Evolutionary conservation across 2,888 invertebrate genomes (phyloP).

Genomic region (Hypercompe scribonia): DNA sequence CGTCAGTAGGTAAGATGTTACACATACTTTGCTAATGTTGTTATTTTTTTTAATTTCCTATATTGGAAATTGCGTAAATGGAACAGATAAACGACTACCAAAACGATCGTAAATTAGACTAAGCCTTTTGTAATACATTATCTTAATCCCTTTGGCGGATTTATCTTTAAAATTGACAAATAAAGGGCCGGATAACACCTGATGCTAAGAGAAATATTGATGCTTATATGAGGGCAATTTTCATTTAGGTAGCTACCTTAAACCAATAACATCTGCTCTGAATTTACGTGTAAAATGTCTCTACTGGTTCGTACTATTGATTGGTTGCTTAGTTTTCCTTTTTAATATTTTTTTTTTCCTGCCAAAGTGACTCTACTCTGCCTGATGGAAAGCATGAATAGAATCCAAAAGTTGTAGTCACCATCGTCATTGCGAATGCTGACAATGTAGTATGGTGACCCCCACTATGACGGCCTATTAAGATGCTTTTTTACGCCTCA

Average conservation of each 20-base stretch:
- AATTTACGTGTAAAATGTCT: background rate
- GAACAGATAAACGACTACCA: background rate
- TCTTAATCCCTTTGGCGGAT: background rate
- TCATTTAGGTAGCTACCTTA: background rate
- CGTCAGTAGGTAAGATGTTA: too few relatives aligned
- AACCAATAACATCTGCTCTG: background rate
- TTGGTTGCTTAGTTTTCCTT: too few relatives aligned
- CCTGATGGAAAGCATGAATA: too few relatives aligned
- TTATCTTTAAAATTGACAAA: background rate
- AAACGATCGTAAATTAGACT: background rate
- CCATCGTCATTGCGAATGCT: too few relatives aligned
- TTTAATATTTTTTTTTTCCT: too few relatives aligned
- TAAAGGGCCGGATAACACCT: background rate
- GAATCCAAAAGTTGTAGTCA: too few relatives aligned
- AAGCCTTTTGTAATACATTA: background rate
- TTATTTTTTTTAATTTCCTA: too few relatives aligned
- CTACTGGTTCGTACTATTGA: background rate
- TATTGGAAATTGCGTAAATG: background rate
- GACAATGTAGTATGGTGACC: too few relatives aligned
- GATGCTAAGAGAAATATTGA: background rate
- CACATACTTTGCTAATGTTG: too few relatives aligned
- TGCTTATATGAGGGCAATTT: background rate
- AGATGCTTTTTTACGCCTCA: too few relatives aligned
- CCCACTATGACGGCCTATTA: too few relatives aligned
- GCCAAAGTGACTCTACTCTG: too few relatives aligned